Conservation (phyloP, 2,888 invertebrate species). For the Incurvaria masculella region DNA sequence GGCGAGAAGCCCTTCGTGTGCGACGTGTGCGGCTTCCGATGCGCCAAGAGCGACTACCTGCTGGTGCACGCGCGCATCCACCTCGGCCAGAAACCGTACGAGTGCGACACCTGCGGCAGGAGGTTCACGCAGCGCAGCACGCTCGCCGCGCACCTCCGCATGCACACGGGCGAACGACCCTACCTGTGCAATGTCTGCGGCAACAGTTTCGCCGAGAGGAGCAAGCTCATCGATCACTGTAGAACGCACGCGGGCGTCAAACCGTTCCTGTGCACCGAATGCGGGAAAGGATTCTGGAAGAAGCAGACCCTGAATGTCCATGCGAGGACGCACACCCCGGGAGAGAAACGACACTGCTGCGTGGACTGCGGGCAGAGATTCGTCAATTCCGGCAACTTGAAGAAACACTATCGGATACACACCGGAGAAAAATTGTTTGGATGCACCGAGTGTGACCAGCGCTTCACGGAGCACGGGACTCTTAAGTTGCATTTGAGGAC, state of each 20-base stretch:
- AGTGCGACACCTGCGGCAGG: neutral
- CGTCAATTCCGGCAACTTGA: neutral
- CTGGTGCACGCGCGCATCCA: neutral
- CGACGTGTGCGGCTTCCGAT: neutral
- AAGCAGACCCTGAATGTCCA: conserved; percentile 10
- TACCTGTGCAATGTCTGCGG: neutral
- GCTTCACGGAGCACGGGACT: neutral
- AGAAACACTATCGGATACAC: neutral
- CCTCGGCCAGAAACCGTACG: neutral
- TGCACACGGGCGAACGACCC: neutral
- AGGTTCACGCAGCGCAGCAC: neutral
- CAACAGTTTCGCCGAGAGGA: neutral
- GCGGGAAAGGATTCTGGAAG: conserved; percentile 11
- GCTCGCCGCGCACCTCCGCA: neutral
- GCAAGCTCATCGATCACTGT: neutral
- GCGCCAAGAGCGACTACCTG: neutral
- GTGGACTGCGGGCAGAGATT: neutral
- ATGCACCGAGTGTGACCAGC: neutral
- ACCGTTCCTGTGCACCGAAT: conserved; percentile 7
- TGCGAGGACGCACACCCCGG: conserved; percentile 10
- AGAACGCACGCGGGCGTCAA: neutral
- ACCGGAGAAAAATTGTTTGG: neutral
- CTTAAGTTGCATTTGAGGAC: neutral
- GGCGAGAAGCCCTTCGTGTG: conserved; percentile 1
- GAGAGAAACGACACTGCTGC: neutral